These are phyloP conservation scores for Andrena dorsata DNA, from an alignment of 2,888 invertebrate genomes.

Conservation along the genomic window DNA sequence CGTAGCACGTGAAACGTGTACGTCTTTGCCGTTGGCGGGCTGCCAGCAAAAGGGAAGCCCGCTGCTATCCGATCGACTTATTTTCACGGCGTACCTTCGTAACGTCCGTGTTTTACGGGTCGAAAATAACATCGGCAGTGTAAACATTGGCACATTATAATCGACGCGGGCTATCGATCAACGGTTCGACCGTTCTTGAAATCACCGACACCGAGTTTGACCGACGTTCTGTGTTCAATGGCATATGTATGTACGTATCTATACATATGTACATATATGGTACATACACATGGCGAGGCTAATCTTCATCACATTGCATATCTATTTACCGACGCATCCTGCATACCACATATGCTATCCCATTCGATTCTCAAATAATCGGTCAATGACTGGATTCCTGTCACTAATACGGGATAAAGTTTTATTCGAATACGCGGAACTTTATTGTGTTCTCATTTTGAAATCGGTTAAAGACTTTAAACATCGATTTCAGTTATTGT, in stretches of 20 bases:
- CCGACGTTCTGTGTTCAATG: background rate
- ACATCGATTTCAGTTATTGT: background rate
- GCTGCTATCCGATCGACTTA: conserved; percentile 67
- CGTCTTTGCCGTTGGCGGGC: conserved; percentile 38
- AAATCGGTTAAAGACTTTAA: background rate
- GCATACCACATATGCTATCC: background rate
- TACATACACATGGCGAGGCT: background rate
- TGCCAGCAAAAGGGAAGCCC: conserved; percentile 64
- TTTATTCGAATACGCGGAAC: background rate
- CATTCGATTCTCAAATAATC: background rate
- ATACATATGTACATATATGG: too few relatives aligned
- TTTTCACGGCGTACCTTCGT: conserved; percentile 62
- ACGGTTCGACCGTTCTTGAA: conserved; percentile 17
- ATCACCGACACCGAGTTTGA: background rate
- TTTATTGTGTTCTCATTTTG: background rate
- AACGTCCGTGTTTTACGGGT: conserved; percentile 61
- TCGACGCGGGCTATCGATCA: conserved; percentile 65
- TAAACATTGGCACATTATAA: conserved; percentile 72
- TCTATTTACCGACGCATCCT: background rate
- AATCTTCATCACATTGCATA: background rate
- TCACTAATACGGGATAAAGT: background rate
- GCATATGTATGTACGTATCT: background rate
- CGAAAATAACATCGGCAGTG: conserved; percentile 67
- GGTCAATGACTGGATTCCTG: background rate
- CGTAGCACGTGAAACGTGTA: conserved; percentile 42